Evolutionary conservation across 2,888 invertebrate genomes (phyloP).

Genomic region (Synergus itoensis): DNA sequence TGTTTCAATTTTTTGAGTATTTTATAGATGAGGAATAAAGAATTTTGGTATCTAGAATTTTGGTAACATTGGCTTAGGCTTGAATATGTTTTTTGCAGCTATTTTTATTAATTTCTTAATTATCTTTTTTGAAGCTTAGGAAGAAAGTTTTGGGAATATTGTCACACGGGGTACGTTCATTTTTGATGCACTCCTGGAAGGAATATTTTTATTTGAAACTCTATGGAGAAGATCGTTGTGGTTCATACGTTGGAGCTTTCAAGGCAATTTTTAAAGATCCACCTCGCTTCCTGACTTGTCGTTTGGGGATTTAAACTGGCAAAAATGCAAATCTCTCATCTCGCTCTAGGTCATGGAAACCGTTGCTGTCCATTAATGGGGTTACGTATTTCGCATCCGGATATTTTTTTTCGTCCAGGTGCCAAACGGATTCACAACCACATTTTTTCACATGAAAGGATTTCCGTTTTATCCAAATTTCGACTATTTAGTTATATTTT

Average conservation of each 20-base stretch:
- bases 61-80: background rate
- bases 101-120: background rate
- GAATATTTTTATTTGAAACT: conserved; percentile 1
- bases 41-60: background rate
- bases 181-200: conserved; percentile 41
- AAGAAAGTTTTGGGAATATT: background rate
- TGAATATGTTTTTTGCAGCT: background rate
- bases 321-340: conserved; percentile 58
- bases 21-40: background rate
- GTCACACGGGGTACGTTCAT: background rate
- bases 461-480: background rate
- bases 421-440: background rate
- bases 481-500: background rate
- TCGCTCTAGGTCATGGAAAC: conserved; percentile 66
- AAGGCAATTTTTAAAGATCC: conserved; percentile 63
- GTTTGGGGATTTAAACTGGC: conserved; percentile 61
- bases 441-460: background rate
- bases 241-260: conserved; percentile 55
- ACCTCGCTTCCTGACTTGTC: conserved; percentile 56
- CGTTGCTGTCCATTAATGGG: conserved; percentile 57
- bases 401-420: conserved; percentile 11
- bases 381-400: conserved; percentile 12
- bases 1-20: background rate
- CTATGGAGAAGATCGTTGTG: conserved; percentile 5
- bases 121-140: background rate